Base-by-base conservation (phyloP, 1,140 invertebrate species). In the Piezodorus guildinii region DNA sequence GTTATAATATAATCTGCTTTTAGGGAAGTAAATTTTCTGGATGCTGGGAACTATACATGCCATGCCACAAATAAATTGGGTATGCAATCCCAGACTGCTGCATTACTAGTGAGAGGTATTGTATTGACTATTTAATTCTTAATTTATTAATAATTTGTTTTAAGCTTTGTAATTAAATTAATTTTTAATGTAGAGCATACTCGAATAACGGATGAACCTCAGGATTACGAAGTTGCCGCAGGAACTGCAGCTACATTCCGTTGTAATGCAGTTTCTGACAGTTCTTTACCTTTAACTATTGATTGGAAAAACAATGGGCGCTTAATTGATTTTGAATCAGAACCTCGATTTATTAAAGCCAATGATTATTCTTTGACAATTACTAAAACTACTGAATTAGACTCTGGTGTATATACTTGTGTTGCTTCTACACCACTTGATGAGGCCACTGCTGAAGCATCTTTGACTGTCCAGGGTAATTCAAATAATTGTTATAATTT, bases 361-460 rank as follows among this genome's bases (percentile, higher is more conserved):
- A 87, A 88, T 68, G 93, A 97, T 77, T 91, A 91, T 73, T 96
- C 95, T 0, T 76, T 99, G 60, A 90, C 89, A 10, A 96, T 99
- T 62, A 88, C 89, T 9, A 94, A 96, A 76, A 95, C 94, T 15
- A 89, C 85, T 25, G 94, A 96, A 76, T 75, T 95, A 60, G 94
- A 98, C 77, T 96, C 96, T 12, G 95, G 94, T 15, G 83, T 83
- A 54, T 98, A 98, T 71, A 97, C 94, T 0, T 99, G 96, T 76
- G 83, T 95, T n/a, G 96, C 95, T 1, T 81, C 78, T 49, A 98
- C 96, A 2, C 83, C 86, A 6, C 77, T 98, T 19, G 96, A 98
- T 73, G 81, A 88, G 68, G 85, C 86, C 1, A 80, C 79, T 8
- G 89, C 91, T 0, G 80, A 84, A 67, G 94, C 96, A 9, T 91